Percentiles rank a stretch among this genome's conserved stretches.
Evolutionary conservation across 2,797 vertebrate species (phyloP).

Genomic region (Hippocampus kuda): DNA sequence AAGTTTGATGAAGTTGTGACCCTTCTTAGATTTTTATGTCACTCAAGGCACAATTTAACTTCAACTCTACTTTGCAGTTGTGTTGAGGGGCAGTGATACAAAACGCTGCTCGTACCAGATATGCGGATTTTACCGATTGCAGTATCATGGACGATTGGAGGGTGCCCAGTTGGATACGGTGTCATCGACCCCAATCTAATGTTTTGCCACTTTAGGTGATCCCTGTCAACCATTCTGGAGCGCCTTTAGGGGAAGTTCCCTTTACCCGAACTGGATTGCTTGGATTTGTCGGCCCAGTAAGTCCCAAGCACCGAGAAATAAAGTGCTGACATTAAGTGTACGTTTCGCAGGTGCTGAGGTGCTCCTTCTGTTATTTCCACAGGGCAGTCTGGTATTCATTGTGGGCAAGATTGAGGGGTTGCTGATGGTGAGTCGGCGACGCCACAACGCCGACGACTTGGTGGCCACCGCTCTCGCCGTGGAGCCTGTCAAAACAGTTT

Average conservation of each 20-base stretch:
- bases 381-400: conserved; percentile 95
- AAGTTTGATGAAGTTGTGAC: not conserved
- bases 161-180: not conserved
- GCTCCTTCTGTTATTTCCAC: conserved; percentile 22
- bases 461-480: conserved; percentile 92
- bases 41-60: no score
- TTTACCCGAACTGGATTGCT: conserved; percentile 87
- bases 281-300: conserved; percentile 95
- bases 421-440: conserved; percentile 81
- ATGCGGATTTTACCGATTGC: not conserved
- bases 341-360: conserved; percentile 1
- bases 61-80: no score
- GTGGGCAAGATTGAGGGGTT: conserved; percentile 92
- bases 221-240: conserved; percentile 81
- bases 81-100: no score
- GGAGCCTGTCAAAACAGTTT: conserved; percentile 93
- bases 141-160: not conserved
- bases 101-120: not conserved
- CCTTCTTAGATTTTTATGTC: not conserved
- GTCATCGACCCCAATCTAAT: not conserved
- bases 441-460: conserved; percentile 93
- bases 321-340: not conserved
- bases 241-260: conserved; percentile 85
- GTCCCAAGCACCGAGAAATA: conserved; percentile 24
- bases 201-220: conserved; percentile 72